A percentile compares a stretch with the other conserved stretches of the same genome.
Evolutionary conservation across 1,140 invertebrate species (phyloP).

Genomic region (Ostrea edulis): DNA sequence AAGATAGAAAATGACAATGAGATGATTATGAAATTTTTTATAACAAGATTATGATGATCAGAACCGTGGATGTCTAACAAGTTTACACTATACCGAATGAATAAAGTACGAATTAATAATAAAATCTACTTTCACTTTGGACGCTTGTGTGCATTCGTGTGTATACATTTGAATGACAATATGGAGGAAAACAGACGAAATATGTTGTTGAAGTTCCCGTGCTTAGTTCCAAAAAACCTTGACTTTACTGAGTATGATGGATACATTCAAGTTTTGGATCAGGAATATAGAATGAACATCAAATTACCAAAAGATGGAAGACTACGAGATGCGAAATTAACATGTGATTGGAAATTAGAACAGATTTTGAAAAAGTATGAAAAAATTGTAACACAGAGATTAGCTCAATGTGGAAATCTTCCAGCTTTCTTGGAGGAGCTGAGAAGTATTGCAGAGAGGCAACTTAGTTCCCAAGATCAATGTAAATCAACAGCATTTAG

Average conservation of each 20-base stretch:
- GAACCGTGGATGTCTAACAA: not conserved
- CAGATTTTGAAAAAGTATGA: constrained; percentile 51
- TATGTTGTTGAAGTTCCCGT: constrained; percentile 59
- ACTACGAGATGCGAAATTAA: constrained; percentile 50
- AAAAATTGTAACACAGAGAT: constrained; percentile 58
- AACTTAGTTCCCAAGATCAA: constrained; percentile 49
- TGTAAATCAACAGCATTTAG: not conserved
- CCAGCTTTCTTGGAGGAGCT: constrained; percentile 58
- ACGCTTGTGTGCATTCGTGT: too few species aligned
- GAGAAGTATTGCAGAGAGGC: constrained; percentile 58
- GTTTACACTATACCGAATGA: not conserved
- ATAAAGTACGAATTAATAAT: too few species aligned
- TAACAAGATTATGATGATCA: too few species aligned
- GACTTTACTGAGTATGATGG: constrained; percentile 61
- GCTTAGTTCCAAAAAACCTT: constrained; percentile 52
- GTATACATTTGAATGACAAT: too few species aligned
- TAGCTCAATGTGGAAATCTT: constrained; percentile 57
- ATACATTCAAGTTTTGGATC: constrained; percentile 56
- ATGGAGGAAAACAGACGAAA: constrained; percentile 44
- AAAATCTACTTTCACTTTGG: too few species aligned
- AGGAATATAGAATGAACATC: constrained; percentile 53
- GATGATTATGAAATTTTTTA: too few species aligned
- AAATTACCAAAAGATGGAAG: constrained; percentile 40
- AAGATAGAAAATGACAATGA: too few species aligned
- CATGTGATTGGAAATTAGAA: constrained; percentile 62